Base-by-base conservation (phyloP, 2,888 invertebrate genomes). In the Poecilobothrus nobilitatus region DNA sequence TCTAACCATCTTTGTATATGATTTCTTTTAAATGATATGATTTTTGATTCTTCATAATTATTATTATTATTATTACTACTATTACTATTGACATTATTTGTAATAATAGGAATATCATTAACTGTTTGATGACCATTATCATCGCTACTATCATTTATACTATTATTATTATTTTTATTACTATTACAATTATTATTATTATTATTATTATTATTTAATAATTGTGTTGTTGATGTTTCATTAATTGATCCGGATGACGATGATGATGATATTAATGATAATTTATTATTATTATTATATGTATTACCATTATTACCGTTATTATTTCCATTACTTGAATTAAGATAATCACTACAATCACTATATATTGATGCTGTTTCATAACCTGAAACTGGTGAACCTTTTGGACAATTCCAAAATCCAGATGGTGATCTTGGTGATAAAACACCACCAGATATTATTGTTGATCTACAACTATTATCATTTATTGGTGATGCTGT, bases 1-100 rank as follows among this genome's bases (percentile, higher is more conserved):
- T 85, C 84, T 69, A 86, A 76, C 86, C 86, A 86, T 73, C 85
- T 84, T 72, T 86, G 84, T 68, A 86, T 81, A 73, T 85, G 84
- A 66, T 83, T 78, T 66, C 83, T 74, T 73, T 10, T 72, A 71
- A 67, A 84, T 82, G 53, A 53, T 53, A 53, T 53, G 53, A 53
- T 53, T 53, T 53, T 53, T 53, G 53, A 53, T 53, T 53, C 53
- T 53, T 53, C 53, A 53, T 53, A 18, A 53, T 53, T 53, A 18
- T 53, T 53, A 53, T 18, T n/a, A 18, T 53, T 53, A 18, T 53
- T 53, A 41, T 41, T 41, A 41, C 7, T 41, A 15, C 7, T 41
- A 41, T 8, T 41, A 41, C 41, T 41, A 41, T 7, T 37, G 1
- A 10, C 12, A 37, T 8, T 37, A 10, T 8, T 10, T 37, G 18